A percentile compares a stretch with the other conserved stretches of the same genome.
Conservation (phyloP, 2,888 invertebrate genomes). For the Drosophila anomalipes region DNA sequence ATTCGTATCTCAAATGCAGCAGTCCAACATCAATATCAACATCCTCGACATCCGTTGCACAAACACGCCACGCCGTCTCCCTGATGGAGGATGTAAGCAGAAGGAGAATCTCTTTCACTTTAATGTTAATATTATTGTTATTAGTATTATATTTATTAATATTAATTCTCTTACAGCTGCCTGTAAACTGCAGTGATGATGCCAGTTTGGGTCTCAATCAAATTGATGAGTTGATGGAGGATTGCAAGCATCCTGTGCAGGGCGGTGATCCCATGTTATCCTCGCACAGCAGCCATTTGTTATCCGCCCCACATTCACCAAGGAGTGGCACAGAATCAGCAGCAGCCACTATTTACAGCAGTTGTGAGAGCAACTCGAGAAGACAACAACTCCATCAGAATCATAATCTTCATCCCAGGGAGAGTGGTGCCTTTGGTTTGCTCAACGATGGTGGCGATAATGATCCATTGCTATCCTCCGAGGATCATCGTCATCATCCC, state of each 20-base stretch:
- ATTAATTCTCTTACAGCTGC: slow-evolving; percentile 84
- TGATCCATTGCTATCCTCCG: slow-evolving; percentile 83
- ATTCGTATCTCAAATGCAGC: slow-evolving; percentile 84
- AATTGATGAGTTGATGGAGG: slow-evolving; percentile 89
- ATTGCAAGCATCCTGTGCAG: slow-evolving; percentile 87
- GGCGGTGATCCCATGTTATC: slow-evolving; percentile 89
- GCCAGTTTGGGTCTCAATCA: slow-evolving; percentile 87
- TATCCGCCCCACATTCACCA: slow-evolving; percentile 86
- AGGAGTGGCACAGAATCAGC: slow-evolving; percentile 74
- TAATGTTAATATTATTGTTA: background rate
- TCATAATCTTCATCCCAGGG: slow-evolving; percentile 34
- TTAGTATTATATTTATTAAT: background rate
- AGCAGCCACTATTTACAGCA: slow-evolving; percentile 43
- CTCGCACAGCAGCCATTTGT: slow-evolving; percentile 74
- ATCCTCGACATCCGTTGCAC: slow-evolving; percentile 54
- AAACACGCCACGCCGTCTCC: slow-evolving; percentile 75
- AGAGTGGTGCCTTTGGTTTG: slow-evolving; percentile 38
- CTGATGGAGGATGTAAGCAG: slow-evolving; percentile 83
- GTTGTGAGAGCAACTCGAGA: slow-evolving; percentile 16
- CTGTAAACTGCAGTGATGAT: slow-evolving; percentile 87
- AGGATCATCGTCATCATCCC: background rate
- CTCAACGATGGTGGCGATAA: slow-evolving; percentile 57
- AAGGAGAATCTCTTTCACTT: background rate
- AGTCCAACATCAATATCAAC: slow-evolving; percentile 74
- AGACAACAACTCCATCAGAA: slow-evolving; percentile 45